Base-by-base conservation (phyloP, 2,888 invertebrate species). In the Tethea ocularis region DNA sequence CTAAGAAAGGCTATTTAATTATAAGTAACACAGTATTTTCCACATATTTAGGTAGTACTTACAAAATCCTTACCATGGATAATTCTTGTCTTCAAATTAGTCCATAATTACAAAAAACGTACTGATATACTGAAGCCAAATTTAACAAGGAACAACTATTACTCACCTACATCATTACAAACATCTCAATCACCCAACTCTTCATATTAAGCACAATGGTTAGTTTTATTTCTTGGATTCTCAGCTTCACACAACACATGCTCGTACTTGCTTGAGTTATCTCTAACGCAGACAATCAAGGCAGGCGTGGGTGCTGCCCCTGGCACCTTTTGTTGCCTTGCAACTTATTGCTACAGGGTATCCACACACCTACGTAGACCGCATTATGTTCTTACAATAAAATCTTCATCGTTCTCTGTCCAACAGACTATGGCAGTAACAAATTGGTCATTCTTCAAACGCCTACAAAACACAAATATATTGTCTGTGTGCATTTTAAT, bases 401-500 rank as follows among this genome's bases (percentile, higher is more conserved):
- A 87, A 87, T 86, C 87, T 84, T 84, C 86, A 88, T 87, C 86
- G 84, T 86, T 83, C 76, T 76, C 69, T 77, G 79, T 80, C 78
- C 78, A 70, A 54, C 54, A 17, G 74, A 79, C 73, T 77, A 73
- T 75, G 79, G 83, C 79, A 87, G 85, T 85, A 83, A 89, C 88
- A 87, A 89, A 89, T 88, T 89, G 87, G 84, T 84, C 80, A 84
- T 87, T 84, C 84, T 84, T 87, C 61, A 55, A 56, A 52, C 52
- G 24, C n/a, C 29, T 56, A 61, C 58, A 61, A 56, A 60, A 38
- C 53, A 46, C 51, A 57, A 57, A 59, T 60, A 67, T 61, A 61
- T 69, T 60, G 65, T 58, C 52, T 57, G 69, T 67, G 63, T 71
- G 70, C 75, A 77, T 79, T 80, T 77, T 75, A 80, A 81, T 78